These are phyloP conservation scores for Coptodon rendalli DNA, from an alignment of 2,113 vertebrate species.

Conservation along the genomic window DNA sequence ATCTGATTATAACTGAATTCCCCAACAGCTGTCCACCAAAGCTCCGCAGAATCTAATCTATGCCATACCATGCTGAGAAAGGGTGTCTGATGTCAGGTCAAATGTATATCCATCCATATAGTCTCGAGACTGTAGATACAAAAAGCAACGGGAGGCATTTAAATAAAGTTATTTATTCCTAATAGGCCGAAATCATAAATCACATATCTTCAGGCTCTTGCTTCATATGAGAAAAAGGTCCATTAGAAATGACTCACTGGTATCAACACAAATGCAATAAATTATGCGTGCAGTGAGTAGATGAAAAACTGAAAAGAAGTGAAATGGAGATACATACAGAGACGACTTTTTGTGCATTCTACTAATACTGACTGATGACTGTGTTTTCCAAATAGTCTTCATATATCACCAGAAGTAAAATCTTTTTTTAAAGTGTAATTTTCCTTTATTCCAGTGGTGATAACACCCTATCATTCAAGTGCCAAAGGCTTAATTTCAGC, in stretches of 20 bases:
- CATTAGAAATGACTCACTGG: not conserved
- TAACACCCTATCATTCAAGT: not conserved
- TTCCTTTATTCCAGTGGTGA: not conserved
- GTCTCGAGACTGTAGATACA: not conserved
- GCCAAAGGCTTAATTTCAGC: not conserved
- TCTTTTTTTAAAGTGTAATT: not conserved
- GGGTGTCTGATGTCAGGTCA: not conserved
- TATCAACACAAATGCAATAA: not conserved
- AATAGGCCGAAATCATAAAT: not conserved
- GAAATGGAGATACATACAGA: accelerated
- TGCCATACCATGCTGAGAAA: not conserved
- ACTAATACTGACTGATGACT: not conserved
- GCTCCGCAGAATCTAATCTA: not conserved
- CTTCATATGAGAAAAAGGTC: not conserved
- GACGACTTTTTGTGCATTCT: not conserved
- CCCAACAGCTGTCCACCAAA: not conserved
- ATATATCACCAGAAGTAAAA: not conserved
- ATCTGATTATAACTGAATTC: not conserved
- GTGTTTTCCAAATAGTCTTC: not conserved
- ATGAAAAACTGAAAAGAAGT: not conserved
- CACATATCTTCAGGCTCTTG: not conserved
- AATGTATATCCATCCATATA: not conserved
- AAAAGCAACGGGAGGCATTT: not conserved
- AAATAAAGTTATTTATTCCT: not conserved
- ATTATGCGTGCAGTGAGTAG: not conserved